These are phyloP conservation scores for Lithosia quadra DNA, from an alignment of 2,888 invertebrate species.

Conservation along the genomic window DNA sequence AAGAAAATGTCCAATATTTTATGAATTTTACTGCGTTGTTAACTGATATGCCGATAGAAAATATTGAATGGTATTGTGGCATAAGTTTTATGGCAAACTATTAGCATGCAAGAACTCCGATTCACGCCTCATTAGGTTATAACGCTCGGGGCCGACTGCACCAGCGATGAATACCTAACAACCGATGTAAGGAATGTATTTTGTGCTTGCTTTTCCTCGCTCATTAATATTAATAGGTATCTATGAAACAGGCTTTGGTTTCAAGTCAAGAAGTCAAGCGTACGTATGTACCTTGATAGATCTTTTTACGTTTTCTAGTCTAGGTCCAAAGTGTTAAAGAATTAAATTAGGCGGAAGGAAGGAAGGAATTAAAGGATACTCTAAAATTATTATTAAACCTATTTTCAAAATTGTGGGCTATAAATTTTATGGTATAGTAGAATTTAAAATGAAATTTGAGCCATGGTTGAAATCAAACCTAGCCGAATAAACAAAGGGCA, in stretches of 20 bases:
- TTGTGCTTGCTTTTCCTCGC: constrained; percentile 31
- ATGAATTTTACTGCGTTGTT: constrained; percentile 39
- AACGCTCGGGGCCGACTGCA: constrained; percentile 44
- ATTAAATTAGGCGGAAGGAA: too few relatives aligned
- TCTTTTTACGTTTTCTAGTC: too few relatives aligned
- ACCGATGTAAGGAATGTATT: constrained; percentile 17
- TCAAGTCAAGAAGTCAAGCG: constrained; percentile 6
- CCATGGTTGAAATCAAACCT: too few relatives aligned
- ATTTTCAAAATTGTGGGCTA: too few relatives aligned
- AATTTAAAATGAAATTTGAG: too few relatives aligned
- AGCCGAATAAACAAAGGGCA: too few relatives aligned
- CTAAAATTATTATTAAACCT: too few relatives aligned
- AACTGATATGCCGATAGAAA: constrained; percentile 27
- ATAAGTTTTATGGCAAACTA: constrained; percentile 59
- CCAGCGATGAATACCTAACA: constrained; percentile 31
- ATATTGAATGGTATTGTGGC: constrained; percentile 44
- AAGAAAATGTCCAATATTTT: constrained; percentile 48
- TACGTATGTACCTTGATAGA: not conserved
- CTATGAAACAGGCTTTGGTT: constrained; percentile 22
- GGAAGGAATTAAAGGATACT: too few relatives aligned
- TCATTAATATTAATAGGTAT: constrained; percentile 65
- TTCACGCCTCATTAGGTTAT: constrained; percentile 71
- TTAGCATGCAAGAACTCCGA: constrained; percentile 63
- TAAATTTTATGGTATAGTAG: too few relatives aligned
- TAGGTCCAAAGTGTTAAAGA: too few relatives aligned